Evolutionary conservation across 2,113 vertebrate species (phyloP).

Genomic region (Sprattus sprattus): DNA sequence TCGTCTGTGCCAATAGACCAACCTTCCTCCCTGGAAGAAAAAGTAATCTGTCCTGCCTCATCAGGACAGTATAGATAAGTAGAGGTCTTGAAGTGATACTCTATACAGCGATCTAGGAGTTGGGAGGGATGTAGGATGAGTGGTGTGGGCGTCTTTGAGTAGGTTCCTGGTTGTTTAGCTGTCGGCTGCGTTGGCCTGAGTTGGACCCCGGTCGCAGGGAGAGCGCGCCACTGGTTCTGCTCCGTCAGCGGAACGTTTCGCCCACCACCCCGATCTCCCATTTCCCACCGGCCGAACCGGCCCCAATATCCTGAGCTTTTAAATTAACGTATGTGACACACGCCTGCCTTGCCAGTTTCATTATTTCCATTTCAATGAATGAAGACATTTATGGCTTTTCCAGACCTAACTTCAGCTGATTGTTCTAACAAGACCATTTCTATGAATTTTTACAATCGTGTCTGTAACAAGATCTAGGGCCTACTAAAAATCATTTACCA

Average conservation of each 20-base stretch:
- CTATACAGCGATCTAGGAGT: slow-evolving; percentile 13
- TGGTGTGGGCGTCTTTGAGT: slow-evolving; percentile 17
- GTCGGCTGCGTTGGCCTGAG: slow-evolving; percentile 18
- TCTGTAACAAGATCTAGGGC: neutral
- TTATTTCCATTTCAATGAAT: neutral
- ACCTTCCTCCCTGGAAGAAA: neutral
- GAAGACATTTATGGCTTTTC: neutral
- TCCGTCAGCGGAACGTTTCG: slow-evolving; percentile 46
- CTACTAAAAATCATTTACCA: neutral
- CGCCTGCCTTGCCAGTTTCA: neutral
- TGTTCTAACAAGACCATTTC: neutral
- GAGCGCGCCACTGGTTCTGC: slow-evolving; percentile 37
- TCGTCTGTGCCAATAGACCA: neutral
- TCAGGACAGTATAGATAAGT: neutral
- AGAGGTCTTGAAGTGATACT: slow-evolving; percentile 4
- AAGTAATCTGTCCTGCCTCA: neutral
- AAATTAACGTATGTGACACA: neutral
- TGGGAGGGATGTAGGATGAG: neutral
- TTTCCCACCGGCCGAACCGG: slow-evolving; percentile 55
- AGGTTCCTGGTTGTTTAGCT: neutral
- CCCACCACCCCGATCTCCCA: slow-evolving; percentile 40
- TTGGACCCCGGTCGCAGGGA: slow-evolving; percentile 6
- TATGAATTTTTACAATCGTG: neutral
- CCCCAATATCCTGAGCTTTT: neutral
- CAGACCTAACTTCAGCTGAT: neutral